phyloP scores from a whole-genome alignment of 2,888 invertebrate genomes.

The Physocephala rufipes region DNA sequence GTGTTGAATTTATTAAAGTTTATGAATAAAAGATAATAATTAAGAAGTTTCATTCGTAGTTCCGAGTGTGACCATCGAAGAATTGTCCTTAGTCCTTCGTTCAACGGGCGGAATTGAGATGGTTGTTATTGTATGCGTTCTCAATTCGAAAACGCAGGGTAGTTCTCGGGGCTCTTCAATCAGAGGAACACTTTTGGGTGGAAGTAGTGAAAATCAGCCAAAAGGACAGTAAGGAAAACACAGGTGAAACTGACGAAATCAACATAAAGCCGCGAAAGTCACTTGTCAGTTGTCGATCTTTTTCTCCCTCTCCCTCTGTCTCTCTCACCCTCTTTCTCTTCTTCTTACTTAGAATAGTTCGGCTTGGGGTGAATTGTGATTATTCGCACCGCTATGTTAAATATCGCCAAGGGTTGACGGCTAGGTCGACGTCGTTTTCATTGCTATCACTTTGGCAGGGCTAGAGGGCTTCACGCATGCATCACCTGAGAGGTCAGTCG shows the following conservation, averaged over 20 bases:
- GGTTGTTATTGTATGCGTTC: neutral
- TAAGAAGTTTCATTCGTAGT: conserved; percentile 26
- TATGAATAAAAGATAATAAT: conserved; percentile 50
- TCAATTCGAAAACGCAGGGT: neutral
- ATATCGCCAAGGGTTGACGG: neutral
- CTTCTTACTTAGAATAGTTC: neutral
- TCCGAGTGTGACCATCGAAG: neutral
- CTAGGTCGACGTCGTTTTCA: too few relatives aligned
- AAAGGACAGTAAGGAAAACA: conserved; percentile 51
- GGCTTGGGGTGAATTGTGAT: conserved; percentile 20
- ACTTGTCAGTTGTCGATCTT: conserved; percentile 18
- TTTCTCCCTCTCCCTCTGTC: too few relatives aligned
- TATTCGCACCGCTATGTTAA: neutral
- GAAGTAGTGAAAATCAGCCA: conserved; percentile 20
- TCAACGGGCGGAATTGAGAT: too few relatives aligned
- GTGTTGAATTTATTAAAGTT: conserved; percentile 52
- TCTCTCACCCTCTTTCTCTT: too few relatives aligned
- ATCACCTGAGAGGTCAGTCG: conserved; percentile 22
- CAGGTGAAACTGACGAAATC: conserved; percentile 18
- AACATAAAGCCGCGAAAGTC: neutral
- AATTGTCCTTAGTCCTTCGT: conserved; percentile 16
- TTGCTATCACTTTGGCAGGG: too few relatives aligned
- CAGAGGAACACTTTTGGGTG: conserved; percentile 34
- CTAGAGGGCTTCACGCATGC: too few relatives aligned
- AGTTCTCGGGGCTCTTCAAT: conserved; percentile 43